Conservation (phyloP, 2,888 invertebrate species). For the Agrenia bidenticulata region DNA sequence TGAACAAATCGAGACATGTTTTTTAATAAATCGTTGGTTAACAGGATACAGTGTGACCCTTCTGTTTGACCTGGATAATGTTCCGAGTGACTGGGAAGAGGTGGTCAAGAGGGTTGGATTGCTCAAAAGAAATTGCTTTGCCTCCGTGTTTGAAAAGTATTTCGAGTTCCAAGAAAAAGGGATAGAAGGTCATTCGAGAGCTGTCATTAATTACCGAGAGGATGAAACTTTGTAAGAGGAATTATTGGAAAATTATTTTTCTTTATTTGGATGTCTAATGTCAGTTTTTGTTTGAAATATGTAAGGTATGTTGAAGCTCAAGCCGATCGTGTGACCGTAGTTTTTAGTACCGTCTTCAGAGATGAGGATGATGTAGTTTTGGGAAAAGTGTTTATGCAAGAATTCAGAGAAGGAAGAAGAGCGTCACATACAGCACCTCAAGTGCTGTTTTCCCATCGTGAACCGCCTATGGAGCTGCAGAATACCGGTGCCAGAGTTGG, state of each 20-base stretch:
- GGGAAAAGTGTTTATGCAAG: slow-evolving; percentile 99
- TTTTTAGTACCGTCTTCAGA: slow-evolving; percentile 97
- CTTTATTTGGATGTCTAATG: neutral
- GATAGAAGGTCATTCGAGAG: slow-evolving; percentile 84
- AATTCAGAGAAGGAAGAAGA: slow-evolving; percentile 94
- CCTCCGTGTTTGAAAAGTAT: slow-evolving; percentile 99
- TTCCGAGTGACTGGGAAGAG: slow-evolving; percentile 86
- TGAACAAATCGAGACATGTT: neutral
- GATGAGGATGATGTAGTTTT: slow-evolving; percentile 98
- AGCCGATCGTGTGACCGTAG: slow-evolving; percentile 96
- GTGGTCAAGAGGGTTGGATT: slow-evolving; percentile 89
- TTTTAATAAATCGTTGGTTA: slow-evolving; percentile 24
- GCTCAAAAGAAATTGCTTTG: slow-evolving; percentile 97
- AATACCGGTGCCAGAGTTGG: slow-evolving; percentile 91
- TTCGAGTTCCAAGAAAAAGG: slow-evolving; percentile 96
- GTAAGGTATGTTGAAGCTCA: slow-evolving; percentile 98
- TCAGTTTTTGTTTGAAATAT: too few species aligned
- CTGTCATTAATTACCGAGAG: slow-evolving; percentile 97
- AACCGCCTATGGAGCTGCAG: slow-evolving; percentile 92
- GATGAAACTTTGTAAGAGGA: slow-evolving; percentile 92
- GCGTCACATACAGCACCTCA: slow-evolving; percentile 80
- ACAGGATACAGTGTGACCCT: slow-evolving; percentile 92
- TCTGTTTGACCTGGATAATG: slow-evolving; percentile 85
- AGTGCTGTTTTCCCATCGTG: slow-evolving; percentile 89
- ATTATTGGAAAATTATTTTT: neutral